Base-by-base conservation (phyloP, 2,113 vertebrate genomes). In the Carassius carassius region DNA sequence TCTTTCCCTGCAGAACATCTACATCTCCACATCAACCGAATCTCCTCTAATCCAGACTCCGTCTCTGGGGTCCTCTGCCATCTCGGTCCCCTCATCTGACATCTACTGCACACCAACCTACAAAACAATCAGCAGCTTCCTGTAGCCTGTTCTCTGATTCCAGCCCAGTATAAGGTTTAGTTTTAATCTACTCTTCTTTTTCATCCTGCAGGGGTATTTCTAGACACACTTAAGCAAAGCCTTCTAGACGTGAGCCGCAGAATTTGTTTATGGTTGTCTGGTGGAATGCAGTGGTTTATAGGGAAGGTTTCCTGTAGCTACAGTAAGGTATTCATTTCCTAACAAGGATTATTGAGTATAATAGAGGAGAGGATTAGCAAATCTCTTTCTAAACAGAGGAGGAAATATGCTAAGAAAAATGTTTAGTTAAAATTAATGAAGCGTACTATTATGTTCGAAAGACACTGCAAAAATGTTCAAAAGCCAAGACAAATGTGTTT, bases 271-370 rank as follows among this genome's bases (percentile, higher is more conserved):
- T 23, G 16, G 54, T 35, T 37, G 49, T 17, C 25, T 32, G 56
- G 44, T 67, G 60, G 58, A 69, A 69, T 85, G 70, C 56, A 41
- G 58, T 35, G 56, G 44, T 60, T 87, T 79, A 89, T 87, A 69
- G 67, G 51, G 41, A 44, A 77, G 69, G 76, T 81, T 83, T 60
- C 62, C 82, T 69, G 73, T 58, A 78, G 82, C 16, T 63, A 10
- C 67, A 70, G 32, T 19, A 79, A 83, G 25, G 73, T 83, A 69
- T 82, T 92, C 1, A 90, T 91, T 92, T 91, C 90, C 90, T 88
- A 81, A 76, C 85, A 14, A 87, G 63, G 76, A 67, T 79, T 54
- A 75, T 73, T 35, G 14, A 83, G 17, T 41, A 49, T 75, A 54
- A 77, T 60, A 67, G 67, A 62, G 23, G 21, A 16, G 60, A 85